Evolutionary conservation across 2,888 invertebrate genomes (phyloP), one percentile per base, ranked within the genome.

Genomic region (Brenthis ino): DNA sequence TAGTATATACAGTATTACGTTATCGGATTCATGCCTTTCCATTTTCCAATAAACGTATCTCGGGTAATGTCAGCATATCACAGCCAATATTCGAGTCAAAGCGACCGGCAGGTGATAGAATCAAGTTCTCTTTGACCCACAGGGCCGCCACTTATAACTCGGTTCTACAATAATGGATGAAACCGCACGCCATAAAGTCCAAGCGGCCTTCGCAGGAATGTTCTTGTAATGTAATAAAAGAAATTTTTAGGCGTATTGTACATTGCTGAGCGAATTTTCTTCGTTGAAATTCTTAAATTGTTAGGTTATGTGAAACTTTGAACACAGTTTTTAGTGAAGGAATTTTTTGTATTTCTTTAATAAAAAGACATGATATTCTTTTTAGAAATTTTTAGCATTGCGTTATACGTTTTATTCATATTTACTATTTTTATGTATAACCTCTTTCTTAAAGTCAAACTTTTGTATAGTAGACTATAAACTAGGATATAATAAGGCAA

Each of bases 81-180:
- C 67, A 16, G 60, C 48, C 67, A 67, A 67, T 67, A 56, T 61
- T 50, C 53, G 56, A 66, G 79, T 85, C 85, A 87, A 87, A 85
- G 85, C 75, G 74, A 72, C 74, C 78, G 79, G 75, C 85, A 86
- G 88, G 87, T 87, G 87, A 87, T 89, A 85, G 82, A 87, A 88
- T 88, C 83, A 85, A 77, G 79, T 79, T 79, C 82, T 80, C 71
- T 78, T 80, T 81, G 77, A 77, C 83, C 83, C 79, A 82, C 82
- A 79, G 82, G 74, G 72, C 79, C 74, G 74, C 73, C 87, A 86
- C 88, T 88, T 82, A 82, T 80, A 88, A 88, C 87, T 89, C 85
- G 81, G 84, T 82, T 84, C 82, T 80, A 72, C 82, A 86, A 89
- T 90, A 89, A 90, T 90, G 89, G 89, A 87, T 80, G 72, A 76